Conservation (phyloP, 2,113 vertebrate genomes). For the Pluvianellus socialis region DNA sequence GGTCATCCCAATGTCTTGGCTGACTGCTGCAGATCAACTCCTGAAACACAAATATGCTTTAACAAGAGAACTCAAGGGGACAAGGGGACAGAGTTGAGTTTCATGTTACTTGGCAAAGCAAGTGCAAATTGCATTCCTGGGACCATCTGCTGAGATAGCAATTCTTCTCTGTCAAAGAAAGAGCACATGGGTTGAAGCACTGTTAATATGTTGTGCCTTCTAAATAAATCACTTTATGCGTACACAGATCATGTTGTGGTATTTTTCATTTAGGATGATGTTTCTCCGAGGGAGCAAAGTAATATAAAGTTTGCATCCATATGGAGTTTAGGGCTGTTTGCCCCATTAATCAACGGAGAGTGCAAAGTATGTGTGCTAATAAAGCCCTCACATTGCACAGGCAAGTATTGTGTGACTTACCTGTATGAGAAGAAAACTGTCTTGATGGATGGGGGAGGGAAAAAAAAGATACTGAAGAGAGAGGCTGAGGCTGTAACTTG, state of each 20-base stretch:
- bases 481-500: background rate
- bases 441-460: background rate
- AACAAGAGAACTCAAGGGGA: conserved; percentile 25
- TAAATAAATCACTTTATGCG: conserved; percentile 16
- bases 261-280: background rate
- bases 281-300: background rate
- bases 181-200: conserved; percentile 2
- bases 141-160: conserved; percentile 24
- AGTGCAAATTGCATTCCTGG: conserved; percentile 15
- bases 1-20: background rate
- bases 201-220: background rate
- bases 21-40: conserved; percentile 36
- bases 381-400: background rate
- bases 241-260: background rate
- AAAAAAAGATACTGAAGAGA: background rate
- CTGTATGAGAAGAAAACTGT: background rate
- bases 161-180: conserved; percentile 1
- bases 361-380: background rate
- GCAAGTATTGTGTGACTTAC: background rate
- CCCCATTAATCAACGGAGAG: background rate
- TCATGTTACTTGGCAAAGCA: conserved; percentile 8
- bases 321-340: background rate
- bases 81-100: background rate
- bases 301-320: background rate
- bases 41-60: conserved; percentile 25